phyloP scores from a whole-genome alignment of 2,113 vertebrate species.

The Pomatostomus ruficeps region DNA sequence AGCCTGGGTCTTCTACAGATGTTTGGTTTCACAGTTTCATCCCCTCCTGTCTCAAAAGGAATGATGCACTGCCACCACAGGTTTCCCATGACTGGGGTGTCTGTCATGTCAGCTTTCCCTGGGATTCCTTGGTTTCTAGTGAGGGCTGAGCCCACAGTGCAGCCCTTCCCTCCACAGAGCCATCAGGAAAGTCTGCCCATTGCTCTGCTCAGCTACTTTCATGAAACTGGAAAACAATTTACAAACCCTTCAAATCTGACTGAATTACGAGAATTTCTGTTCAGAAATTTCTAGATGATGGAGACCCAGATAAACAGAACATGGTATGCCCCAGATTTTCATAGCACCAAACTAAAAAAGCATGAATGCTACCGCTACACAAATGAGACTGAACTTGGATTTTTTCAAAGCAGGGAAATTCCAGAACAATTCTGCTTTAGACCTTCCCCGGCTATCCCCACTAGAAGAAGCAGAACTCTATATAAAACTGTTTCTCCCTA shows the following conservation, averaged over 20 bases:
- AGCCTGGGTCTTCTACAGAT: background rate
- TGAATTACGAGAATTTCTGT: background rate
- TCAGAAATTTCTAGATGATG: background rate
- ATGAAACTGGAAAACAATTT: background rate
- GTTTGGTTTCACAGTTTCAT: background rate
- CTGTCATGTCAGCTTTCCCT: background rate
- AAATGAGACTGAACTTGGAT: background rate
- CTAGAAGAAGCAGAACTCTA: background rate
- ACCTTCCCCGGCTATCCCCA: background rate
- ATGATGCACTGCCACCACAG: background rate
- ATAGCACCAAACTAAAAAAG: background rate
- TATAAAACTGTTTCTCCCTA: background rate
- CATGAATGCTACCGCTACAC: background rate
- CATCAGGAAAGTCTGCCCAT: background rate
- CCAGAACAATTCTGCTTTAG: background rate
- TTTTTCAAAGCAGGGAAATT: background rate
- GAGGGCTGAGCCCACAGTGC: background rate
- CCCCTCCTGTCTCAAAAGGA: background rate
- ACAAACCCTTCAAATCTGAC: background rate
- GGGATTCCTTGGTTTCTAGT: background rate
- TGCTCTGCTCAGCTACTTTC: background rate
- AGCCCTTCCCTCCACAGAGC: background rate
- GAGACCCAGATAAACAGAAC: background rate
- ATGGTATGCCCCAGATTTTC: background rate
- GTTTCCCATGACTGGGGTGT: accelerated